Conservation (phyloP, 2,888 invertebrate genomes). For the Acrobasis consociella region DNA sequence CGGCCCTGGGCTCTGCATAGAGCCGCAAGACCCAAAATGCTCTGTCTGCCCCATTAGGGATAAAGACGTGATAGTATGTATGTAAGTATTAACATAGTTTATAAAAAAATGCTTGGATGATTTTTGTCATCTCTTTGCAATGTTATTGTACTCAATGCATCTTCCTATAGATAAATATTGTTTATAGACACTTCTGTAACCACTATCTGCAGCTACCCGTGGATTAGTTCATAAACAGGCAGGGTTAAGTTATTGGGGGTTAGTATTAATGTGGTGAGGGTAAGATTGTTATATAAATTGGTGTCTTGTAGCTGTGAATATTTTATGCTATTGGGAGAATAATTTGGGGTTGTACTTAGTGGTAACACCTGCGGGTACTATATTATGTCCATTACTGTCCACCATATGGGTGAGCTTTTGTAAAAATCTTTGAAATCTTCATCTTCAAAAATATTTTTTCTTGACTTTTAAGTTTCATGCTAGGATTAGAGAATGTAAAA, state of each 20-base stretch:
- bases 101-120: no score
- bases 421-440: no score
- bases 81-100: no score
- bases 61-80: no score
- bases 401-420: not conserved
- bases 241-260: conserved; percentile 15
- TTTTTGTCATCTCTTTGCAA: not conserved
- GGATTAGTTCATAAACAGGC: conserved; percentile 14
- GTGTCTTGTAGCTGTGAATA: conserved; percentile 16
- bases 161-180: conserved; percentile 3
- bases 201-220: conserved; percentile 11
- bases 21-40: no score
- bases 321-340: conserved; percentile 1
- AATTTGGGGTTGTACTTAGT: not conserved
- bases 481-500: no score
- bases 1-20: no score
- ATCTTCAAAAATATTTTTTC: no score
- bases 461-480: no score
- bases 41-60: no score
- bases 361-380: not conserved
- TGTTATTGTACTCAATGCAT: not conserved
- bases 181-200: conserved; percentile 12
- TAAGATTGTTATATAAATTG: conserved; percentile 18
- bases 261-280: conserved; percentile 1
- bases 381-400: not conserved